Evolutionary conservation across 2,888 invertebrate species (phyloP).

Genomic region (Ramazzottius varieornatus): DNA sequence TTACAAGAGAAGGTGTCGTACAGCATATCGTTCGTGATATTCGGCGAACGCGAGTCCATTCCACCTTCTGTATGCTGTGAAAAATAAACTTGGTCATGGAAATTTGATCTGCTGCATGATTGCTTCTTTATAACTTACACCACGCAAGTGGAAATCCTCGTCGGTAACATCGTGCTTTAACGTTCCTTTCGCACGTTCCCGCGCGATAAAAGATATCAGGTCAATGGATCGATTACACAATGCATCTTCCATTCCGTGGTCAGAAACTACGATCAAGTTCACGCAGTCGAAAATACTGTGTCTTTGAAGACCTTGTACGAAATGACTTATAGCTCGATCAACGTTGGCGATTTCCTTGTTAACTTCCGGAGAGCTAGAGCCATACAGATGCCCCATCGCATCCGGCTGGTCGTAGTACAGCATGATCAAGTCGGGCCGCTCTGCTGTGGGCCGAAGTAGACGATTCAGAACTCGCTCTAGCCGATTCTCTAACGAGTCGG

Average conservation of each 20-base stretch:
- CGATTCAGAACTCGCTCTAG: neutral
- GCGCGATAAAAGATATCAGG: neutral
- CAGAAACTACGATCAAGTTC: neutral
- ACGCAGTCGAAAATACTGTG: neutral
- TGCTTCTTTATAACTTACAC: neutral
- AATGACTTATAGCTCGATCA: neutral
- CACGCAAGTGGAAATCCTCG: neutral
- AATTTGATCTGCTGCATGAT: neutral
- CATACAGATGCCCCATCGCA: neutral
- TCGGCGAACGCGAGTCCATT: neutral
- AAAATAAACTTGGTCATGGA: too few relatives aligned
- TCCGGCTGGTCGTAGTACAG: neutral
- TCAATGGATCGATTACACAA: neutral
- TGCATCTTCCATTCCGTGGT: neutral
- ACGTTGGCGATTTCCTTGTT: neutral
- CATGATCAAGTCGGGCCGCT: neutral
- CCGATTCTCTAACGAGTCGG: neutral
- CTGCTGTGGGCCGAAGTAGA: neutral
- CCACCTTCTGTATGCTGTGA: neutral
- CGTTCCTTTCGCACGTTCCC: neutral
- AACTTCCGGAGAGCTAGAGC: neutral
- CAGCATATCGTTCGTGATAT: neutral
- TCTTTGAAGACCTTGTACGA: neutral
- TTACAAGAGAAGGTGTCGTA: neutral
- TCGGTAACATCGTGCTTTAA: neutral